A percentile compares a stretch with the other conserved stretches of the same genome.
Conservation (phyloP, 2,797 vertebrate species). For the Pogonophryne albipinna region DNA sequence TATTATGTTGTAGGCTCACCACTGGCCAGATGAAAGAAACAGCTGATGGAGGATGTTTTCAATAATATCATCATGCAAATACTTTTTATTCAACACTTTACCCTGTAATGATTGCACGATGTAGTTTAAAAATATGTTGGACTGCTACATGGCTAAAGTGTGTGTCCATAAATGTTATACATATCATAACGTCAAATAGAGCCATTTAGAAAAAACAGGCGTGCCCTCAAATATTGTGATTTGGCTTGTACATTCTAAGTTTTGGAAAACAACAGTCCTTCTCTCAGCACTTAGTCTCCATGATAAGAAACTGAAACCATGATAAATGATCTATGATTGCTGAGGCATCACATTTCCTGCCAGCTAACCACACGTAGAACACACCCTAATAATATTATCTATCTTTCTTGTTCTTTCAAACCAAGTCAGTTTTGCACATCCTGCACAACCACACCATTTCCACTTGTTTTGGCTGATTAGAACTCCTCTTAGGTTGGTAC, state of each 20-base stretch:
- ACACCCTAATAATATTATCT: conserved; percentile 7
- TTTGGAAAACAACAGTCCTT: conserved; percentile 2
- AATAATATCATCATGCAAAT: background rate
- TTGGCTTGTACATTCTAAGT: background rate
- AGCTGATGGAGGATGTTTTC: background rate
- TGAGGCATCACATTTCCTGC: conserved; percentile 5
- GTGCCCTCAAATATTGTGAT: background rate
- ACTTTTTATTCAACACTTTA: background rate
- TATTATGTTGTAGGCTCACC: conserved; percentile 11
- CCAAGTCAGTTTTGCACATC: background rate
- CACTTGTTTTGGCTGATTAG: background rate
- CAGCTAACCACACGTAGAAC: conserved; percentile 14
- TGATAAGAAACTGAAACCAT: conserved; percentile 17
- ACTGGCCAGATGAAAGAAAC: background rate
- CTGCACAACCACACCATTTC: conserved; percentile 1
- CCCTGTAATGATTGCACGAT: background rate
- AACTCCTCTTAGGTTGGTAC: background rate
- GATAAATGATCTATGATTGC: conserved; percentile 26
- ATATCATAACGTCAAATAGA: background rate
- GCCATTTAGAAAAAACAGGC: background rate
- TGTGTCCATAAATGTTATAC: background rate
- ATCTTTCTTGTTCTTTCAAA: background rate
- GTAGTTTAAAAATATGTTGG: background rate
- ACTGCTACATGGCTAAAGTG: background rate
- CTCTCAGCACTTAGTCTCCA: background rate